Evolutionary conservation across 2,888 invertebrate species (phyloP), one percentile per base, ranked within the genome.

Genomic region (Eurois occulta): DNA sequence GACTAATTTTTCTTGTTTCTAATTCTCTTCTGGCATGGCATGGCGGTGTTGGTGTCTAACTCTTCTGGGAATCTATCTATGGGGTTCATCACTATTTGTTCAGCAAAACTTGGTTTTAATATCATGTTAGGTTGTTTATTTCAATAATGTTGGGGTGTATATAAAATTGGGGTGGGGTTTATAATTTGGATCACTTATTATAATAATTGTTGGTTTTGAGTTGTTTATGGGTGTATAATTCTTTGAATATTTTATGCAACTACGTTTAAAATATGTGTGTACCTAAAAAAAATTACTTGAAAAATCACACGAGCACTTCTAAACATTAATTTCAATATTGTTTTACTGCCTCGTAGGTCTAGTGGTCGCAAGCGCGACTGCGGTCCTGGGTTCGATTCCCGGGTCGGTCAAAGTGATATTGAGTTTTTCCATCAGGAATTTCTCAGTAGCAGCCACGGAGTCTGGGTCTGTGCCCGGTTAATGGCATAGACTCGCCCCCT

Each of bases 31-130:
- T 75, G 74, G 93, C 92, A 92, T 92, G 91, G 92, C 93, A 92
- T 92, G 91, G 67, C 73, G 93, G 93, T 94, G 91, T 89, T 87
- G 93, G 93, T 88, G 82, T 83, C 85, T 84, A 64, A 82, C 52
- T 83, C 69, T 75, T 81, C 67, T 68, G 75, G 71, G 74, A 46
- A 46, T 1, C 68, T 78, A 58, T 70, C 68, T 79, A n/a, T n/a
- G 66, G 75, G 77, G 48, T 80, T 52, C 55, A 73, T 72, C 66
- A 78, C 43, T 48, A 62, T 70, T 68, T 70, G 35, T 62, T 52
- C 60, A 74, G 32, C 70, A 62, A 65, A 43, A 52, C 21, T 77
- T 77, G 35, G 41, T n/a, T 62, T 67, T 60, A 72, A 72, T 58
- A n/a, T 48, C n/a, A 24, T 28, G 43, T 46, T 43, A 67, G n/a